Conservation (phyloP, 2,888 invertebrate species). For the Itoplectis maculator region DNA sequence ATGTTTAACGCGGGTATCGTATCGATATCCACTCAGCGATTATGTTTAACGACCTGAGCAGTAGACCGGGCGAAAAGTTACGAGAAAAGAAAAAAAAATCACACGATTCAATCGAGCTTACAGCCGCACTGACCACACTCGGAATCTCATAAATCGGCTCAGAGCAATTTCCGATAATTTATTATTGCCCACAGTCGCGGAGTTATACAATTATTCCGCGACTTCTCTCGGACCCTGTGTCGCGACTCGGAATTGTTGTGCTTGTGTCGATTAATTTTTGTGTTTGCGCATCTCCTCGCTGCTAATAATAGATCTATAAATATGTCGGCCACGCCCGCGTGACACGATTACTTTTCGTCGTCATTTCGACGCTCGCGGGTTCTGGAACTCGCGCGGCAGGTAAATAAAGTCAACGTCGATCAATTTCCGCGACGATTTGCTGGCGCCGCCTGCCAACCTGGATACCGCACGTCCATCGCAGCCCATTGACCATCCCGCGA, state of each 20-base stretch:
- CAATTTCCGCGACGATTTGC: neutral
- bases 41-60: neutral
- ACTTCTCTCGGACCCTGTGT: neutral
- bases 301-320: neutral
- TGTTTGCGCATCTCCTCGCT: neutral
- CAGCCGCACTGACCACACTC: neutral
- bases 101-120: neutral
- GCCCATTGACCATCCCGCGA: conserved; percentile 19
- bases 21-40: neutral
- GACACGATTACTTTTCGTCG: conserved; percentile 28
- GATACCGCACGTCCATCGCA: neutral
- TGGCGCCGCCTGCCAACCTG: neutral
- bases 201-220: neutral
- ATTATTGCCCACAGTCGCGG: neutral
- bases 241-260: neutral
- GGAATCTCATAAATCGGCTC: neutral
- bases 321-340: neutral
- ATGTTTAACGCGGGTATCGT: neutral
- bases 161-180: neutral
- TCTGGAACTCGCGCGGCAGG: neutral
- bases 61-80: neutral
- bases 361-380: conserved; percentile 5
- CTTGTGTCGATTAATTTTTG: neutral
- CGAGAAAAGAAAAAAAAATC: neutral
- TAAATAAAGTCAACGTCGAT: conserved; percentile 21